phyloP scores from a whole-genome alignment of 1,140 invertebrate genomes.

The Panulirus ornatus region DNA sequence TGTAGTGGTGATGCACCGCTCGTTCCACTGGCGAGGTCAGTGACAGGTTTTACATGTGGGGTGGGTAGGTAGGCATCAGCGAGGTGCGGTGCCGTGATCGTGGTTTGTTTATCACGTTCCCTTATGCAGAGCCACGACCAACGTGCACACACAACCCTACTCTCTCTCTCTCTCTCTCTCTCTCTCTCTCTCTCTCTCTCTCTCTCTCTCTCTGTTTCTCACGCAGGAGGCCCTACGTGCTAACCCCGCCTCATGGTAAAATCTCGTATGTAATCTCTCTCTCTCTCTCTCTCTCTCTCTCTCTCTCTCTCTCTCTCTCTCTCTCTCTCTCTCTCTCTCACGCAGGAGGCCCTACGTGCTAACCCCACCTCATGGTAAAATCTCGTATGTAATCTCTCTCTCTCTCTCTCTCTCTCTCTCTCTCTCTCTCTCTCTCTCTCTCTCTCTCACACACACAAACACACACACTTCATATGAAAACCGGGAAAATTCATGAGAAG shows the following conservation, averaged over 20 bases:
- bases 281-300: conserved; percentile 5
- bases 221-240: neutral
- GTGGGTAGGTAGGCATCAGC: no score
- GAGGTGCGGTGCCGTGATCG: neutral
- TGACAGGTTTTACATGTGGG: no score
- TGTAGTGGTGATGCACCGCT: no score
- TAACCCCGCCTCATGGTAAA: neutral
- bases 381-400: neutral
- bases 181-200: neutral
- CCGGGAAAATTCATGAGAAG: no score
- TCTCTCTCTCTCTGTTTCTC: neutral
- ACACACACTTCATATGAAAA: neutral
- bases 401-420: conserved; percentile 6
- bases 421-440: neutral
- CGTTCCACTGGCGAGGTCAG: no score
- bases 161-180: conserved; percentile 2
- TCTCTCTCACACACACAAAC: neutral
- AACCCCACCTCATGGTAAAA: neutral
- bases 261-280: neutral
- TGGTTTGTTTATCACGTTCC: conserved; percentile 17
- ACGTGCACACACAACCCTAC: neutral
- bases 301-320: neutral
- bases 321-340: neutral
- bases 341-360: neutral
- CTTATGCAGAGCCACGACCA: conserved; percentile 2